Evolutionary conservation across 2,797 vertebrate genomes (phyloP).

Genomic region (Cryptoprocta ferox): DNA sequence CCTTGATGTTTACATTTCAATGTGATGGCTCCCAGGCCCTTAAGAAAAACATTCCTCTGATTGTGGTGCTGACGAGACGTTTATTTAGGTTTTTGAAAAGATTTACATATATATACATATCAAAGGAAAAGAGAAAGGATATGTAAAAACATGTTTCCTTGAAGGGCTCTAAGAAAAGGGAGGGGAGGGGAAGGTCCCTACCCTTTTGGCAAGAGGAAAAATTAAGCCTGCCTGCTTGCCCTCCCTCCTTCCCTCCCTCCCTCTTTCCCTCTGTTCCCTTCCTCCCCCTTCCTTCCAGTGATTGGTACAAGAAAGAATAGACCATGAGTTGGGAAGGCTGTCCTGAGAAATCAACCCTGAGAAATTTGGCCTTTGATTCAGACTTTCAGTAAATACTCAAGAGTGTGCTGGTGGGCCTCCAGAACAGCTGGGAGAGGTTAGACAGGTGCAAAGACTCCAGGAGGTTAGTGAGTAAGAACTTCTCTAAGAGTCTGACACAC

Average conservation of each 20-base stretch:
- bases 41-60: background rate
- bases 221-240: background rate
- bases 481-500: background rate
- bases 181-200: background rate
- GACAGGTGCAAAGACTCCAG: background rate
- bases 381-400: background rate
- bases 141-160: background rate
- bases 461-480: background rate
- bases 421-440: background rate
- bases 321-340: background rate
- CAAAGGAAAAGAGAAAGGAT: background rate
- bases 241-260: no score
- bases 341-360: background rate
- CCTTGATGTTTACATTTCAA: background rate
- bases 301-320: background rate
- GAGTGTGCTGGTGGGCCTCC: background rate
- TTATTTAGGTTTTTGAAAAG: background rate
- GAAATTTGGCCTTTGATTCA: conserved; percentile 4
- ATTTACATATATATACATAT: background rate
- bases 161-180: background rate
- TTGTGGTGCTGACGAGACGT: background rate
- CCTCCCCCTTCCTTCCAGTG: background rate
- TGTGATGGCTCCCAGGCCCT: background rate
- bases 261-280: background rate
- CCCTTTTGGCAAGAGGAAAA: background rate